phyloP scores from a whole-genome alignment of 2,888 invertebrate species.

The Plemyria rubiginata region DNA sequence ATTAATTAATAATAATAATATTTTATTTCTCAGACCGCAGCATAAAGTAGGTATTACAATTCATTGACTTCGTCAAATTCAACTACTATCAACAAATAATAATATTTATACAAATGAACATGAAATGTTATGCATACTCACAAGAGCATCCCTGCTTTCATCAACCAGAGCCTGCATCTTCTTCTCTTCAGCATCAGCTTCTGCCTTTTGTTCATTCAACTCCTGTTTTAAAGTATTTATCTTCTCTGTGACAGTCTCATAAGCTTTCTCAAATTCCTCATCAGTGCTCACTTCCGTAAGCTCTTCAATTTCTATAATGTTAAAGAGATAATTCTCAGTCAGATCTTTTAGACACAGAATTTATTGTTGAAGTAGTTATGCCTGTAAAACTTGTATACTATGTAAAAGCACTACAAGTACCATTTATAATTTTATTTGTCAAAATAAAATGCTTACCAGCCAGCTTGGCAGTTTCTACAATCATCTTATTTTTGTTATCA shows the following conservation, averaged over 20 bases:
- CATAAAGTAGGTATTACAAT: no score
- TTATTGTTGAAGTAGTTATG: no score
- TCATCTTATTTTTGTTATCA: constrained; percentile 67
- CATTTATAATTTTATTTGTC: neutral
- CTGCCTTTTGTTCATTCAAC: constrained; percentile 60
- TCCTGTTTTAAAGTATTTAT: constrained; percentile 63
- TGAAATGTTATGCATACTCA: constrained; percentile 52
- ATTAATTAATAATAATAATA: no score
- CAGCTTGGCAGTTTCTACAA: constrained; percentile 66
- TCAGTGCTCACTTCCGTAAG: constrained; percentile 58
- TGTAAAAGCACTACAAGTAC: no score
- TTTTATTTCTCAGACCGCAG: no score
- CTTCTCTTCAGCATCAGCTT: constrained; percentile 71
- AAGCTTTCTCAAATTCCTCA: constrained; percentile 67
- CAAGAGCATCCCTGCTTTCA: constrained; percentile 69
- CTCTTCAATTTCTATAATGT: constrained; percentile 59
- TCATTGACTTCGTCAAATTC: no score
- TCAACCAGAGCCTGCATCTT: constrained; percentile 69
- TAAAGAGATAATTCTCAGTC: neutral
- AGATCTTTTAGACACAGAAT: no score
- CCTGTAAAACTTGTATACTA: no score
- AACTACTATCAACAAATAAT: no score
- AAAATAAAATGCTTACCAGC: constrained; percentile 25
- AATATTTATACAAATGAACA: no score
- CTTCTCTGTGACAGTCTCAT: constrained; percentile 59